These are phyloP conservation scores for Nibea coibor DNA, from an alignment of 2,113 vertebrate genomes.

Conservation along the genomic window DNA sequence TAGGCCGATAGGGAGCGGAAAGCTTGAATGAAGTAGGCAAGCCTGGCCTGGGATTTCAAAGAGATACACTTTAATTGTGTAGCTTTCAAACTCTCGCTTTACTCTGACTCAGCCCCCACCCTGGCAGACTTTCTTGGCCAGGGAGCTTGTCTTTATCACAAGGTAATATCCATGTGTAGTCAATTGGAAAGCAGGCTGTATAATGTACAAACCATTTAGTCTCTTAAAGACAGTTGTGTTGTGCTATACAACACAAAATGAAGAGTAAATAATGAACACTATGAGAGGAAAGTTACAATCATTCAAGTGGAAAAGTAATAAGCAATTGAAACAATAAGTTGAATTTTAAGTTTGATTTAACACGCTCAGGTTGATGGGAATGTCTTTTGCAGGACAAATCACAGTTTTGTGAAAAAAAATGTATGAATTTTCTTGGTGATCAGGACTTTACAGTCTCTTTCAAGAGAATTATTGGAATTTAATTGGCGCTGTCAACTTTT, in stretches of 20 bases:
- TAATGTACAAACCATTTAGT: background rate
- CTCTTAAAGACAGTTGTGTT: background rate
- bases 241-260: background rate
- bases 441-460: background rate
- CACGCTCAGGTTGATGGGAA: background rate
- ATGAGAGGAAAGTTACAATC: background rate
- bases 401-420: background rate
- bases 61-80: constrained; percentile 68
- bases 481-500: background rate
- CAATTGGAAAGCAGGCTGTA: constrained; percentile 3
- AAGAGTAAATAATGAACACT: background rate
- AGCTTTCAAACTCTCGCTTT: constrained; percentile 57
- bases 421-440: background rate
- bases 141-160: constrained; percentile 42
- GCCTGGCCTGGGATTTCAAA: constrained; percentile 75
- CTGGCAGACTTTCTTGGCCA: constrained; percentile 23
- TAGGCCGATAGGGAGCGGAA: constrained; percentile 70
- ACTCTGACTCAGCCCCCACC: constrained; percentile 47
- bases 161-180: constrained; percentile 19
- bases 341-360: background rate
- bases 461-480: background rate
- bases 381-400: background rate
- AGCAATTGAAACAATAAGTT: background rate
- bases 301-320: background rate
- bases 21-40: constrained; percentile 81